Base-by-base conservation (phyloP, 2,113 vertebrate species). In the Triplophysa rosa region DNA sequence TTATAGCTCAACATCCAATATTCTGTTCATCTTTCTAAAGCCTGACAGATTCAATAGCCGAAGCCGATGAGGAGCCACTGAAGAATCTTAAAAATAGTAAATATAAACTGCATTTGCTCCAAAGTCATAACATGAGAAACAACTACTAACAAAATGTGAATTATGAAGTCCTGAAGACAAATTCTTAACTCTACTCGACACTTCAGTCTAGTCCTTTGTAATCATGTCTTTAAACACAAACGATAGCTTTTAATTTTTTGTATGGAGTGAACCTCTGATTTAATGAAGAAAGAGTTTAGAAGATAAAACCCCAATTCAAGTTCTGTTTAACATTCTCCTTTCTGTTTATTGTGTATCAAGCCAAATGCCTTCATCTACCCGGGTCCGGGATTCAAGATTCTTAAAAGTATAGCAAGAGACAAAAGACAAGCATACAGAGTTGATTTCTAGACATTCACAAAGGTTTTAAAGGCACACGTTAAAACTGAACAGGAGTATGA, bases 321-420 rank as follows among this genome's bases (percentile, higher is more conserved):
- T 81, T 66, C 58, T 40, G 56, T 7, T 11, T 63, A 33, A 67
- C 62, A 78, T 74, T 67, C 54, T 74, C 19, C 63, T 49, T 69
- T 29, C 19, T 84, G 79, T 81, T 84, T 81, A 84, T 84, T 84
- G 45, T 29, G 42, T 40, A 26, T 73, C 74, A 80, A 59, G 58
- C 45, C 78, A 69, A 83, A 67, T 17, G 40, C 52, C 42, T 24
- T 77, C 1, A 37, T 19, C 62, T 42, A 19, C 66, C 24, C 56
- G 40, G 45, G n/a, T 61, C 33, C 37, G 13, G 56, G n/a, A 26
- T 62, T 62, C 58, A 45, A 13, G 26, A 16, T 14, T 80, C 42
- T 64, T 73, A 58, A 54, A 72, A 80, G 70, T 62, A 80, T 59
- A 47, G 78, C 67, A 70, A 26, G 19, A 63, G 17, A 63, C 66